These are phyloP conservation scores for Baryphthengus martii DNA, from an alignment of 2,113 vertebrate species.

Conservation along the genomic window DNA sequence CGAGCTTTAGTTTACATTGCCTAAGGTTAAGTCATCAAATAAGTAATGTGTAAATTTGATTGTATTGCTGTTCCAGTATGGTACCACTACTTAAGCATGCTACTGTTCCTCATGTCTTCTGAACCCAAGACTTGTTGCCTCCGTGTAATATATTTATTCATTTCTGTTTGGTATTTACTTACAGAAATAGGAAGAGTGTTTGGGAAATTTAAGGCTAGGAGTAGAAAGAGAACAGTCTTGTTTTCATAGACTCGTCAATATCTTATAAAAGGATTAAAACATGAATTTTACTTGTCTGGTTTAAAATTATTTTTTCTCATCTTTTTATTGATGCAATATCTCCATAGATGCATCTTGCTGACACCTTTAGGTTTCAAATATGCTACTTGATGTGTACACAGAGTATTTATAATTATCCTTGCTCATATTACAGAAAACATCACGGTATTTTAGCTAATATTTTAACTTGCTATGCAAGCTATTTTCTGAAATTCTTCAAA, in stretches of 20 bases:
- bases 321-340: not conserved
- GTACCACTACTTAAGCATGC: not conserved
- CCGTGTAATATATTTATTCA: not conserved
- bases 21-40: not conserved
- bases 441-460: not conserved
- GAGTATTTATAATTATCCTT: not conserved
- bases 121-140: not conserved
- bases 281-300: rapidly evolving
- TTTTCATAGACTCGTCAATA: not conserved
- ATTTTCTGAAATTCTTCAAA: not conserved
- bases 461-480: not conserved
- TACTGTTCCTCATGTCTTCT: not conserved
- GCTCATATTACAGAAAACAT: not conserved
- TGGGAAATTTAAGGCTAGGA: not conserved
- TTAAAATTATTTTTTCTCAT: not conserved
- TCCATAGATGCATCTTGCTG: not conserved
- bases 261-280: not conserved
- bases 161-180: not conserved
- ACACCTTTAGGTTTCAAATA: not conserved
- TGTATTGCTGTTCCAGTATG: not conserved
- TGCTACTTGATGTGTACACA: rapidly evolving
- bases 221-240: not conserved
- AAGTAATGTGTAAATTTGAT: not conserved
- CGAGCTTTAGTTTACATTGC: not conserved
- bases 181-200: not conserved